Base-by-base conservation (phyloP, 1,140 invertebrate genomes). In the Listronotus bonariensis region DNA sequence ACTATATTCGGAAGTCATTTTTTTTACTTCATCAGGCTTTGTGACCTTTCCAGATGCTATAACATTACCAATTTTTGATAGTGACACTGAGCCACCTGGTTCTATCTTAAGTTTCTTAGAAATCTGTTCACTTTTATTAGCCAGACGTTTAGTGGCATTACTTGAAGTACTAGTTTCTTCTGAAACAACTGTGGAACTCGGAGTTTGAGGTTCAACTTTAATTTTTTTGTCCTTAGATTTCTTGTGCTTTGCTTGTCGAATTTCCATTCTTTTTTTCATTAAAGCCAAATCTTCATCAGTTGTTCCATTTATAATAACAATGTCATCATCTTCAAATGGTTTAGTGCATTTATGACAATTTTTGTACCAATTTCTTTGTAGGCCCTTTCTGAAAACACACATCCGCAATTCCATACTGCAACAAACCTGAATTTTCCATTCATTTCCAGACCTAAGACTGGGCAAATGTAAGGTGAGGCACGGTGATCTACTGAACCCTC, bases 381-480 rank as follows among this genome's bases (percentile, higher is more conserved):
- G 0, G 96, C 93, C 68, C 95, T 86, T 78, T 99, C 96, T 18
- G 96, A 97, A 72, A 99, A 83, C 0, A 97, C 97, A 85, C 97
- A 99, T 0, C 97, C 97, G 80, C 97, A 99, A 31, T 82, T 88
- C 93, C 95, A 97, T 0, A 97, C 77, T 49, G 91, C 96, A 26
- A 90, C 86, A 80, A 99, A 99, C 60, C 92, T 90, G 76, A 91
- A 95, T 76, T 90, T 92, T 31, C 97, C 97, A 74, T 95, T 97
- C 97, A 99, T 99, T 80, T 98, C 96, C 0, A 98, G 75, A 3
- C 94, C 93, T 76, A 93, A 92, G 10, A 99, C 87, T 14, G 97
- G 97, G 77, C 97, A 99, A 74, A 99, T 94, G 76, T 89, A 99
- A 1, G 90, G 88, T 9, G 95, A 87, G 76, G 86, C 88, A 17